phyloP scores from a whole-genome alignment of 2,113 vertebrate species.

The Pollachius pollachius region DNA sequence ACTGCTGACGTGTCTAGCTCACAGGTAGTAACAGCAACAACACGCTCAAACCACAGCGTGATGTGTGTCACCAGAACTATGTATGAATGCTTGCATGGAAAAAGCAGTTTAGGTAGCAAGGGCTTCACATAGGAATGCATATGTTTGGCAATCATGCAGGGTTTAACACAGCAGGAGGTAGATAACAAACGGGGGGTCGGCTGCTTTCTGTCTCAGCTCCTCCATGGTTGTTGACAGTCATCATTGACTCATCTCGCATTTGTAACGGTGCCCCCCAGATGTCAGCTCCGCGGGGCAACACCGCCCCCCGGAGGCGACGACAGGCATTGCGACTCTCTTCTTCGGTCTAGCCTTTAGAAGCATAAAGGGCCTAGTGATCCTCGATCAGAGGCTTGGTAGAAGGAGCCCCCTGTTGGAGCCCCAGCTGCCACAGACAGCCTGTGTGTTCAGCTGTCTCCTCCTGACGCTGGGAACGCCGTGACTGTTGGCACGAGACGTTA shows the following conservation, averaged over 20 bases:
- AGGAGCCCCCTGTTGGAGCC: too few species aligned
- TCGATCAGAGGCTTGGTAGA: too few species aligned
- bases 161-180: neutral
- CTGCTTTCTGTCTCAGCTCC: conserved; percentile 25
- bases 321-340: conserved; percentile 24
- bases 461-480: neutral
- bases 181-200: neutral
- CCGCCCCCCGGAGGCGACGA: conserved; percentile 63
- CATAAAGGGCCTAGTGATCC: conserved; percentile 20
- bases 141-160: neutral
- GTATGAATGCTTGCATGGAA: too few species aligned
- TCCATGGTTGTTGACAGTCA: neutral
- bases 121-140: too few species aligned
- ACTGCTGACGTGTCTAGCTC: conserved; percentile 79
- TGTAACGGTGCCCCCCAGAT: conserved; percentile 13
- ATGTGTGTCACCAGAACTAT: too few species aligned
- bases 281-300: conserved; percentile 45
- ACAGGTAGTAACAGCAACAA: conserved; percentile 73
- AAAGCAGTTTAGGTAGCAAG: too few species aligned
- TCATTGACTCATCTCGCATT: conserved; percentile 29
- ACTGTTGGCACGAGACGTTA: neutral
- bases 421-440: too few species aligned
- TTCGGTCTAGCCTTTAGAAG: neutral
- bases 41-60: neutral
- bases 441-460: too few species aligned